Evolutionary conservation across 2,888 invertebrate genomes (phyloP), one percentile per base, ranked within the genome.

Genomic region (Dromius quadrimaculatus): DNA sequence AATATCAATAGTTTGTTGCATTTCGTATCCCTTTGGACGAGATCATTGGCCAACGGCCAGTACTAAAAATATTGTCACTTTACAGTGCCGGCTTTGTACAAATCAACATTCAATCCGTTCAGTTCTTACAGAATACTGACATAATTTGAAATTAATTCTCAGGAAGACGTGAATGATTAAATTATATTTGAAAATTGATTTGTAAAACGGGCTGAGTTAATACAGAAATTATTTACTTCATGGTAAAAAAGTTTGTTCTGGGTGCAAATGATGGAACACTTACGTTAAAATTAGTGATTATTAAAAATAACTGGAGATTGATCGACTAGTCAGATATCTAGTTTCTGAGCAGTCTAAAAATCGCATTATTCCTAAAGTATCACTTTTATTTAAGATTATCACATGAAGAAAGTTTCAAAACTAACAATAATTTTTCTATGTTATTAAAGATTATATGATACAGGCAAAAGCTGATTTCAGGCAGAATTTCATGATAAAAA

Each of bases 1-100:
- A 80, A 79, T 78, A 77, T 76, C 69, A 69, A 41, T 59, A 69
- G 45, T 69, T 69, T 59, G 41, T 69, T 43, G 69, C 19, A 69
- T 69, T 69, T 69, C 61, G 43, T 73, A 75, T 77, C 77, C 78
- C 78, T 78, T 76, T 80, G 77, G 80, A 81, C 79, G 80, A 81
- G 81, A 80, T 78, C 77, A 73, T 43, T 34, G 69, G 59, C 69
- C 69, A 9, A 17, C 23, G 69, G 69, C 45, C 69, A 59, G 19
- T 54, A 50, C 19, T 63, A 45, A 65, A 65, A 50, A 69, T 69
- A 69, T 69, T 59, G 69, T 61, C 69, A 69, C 43, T 59, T 41
- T 41, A 57, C 45, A 65, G 54, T 54, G 17, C 22, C 43, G 63
- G 20, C 20, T 22, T 34, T 38, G n/a, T n/a, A n/a, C n/a, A 38